Conservation (phyloP, 2,888 invertebrate genomes). For the Drosophila hamatofila region DNA sequence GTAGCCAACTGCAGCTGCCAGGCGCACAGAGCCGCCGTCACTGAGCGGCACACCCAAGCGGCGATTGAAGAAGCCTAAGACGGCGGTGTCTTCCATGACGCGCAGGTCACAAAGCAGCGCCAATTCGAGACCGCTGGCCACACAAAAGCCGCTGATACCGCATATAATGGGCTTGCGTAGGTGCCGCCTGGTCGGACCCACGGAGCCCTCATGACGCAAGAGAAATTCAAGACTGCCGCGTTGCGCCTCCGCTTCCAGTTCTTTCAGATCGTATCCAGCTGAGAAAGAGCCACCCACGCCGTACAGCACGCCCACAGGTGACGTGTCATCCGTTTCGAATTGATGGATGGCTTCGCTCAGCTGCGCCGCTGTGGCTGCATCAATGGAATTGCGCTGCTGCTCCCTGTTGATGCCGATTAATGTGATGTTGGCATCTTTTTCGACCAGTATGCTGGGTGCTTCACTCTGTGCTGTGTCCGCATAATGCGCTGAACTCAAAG, state of each 20-base stretch:
- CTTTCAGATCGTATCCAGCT: conserved; percentile 94
- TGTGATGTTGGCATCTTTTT: conserved; percentile 89
- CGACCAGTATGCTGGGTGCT: conserved; percentile 84
- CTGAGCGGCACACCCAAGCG: conserved; percentile 94
- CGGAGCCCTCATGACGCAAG: conserved; percentile 85
- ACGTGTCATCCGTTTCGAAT: conserved; percentile 91
- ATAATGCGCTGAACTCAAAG: conserved; percentile 17
- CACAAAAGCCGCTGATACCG: conserved; percentile 94
- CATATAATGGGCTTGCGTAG: conserved; percentile 95
- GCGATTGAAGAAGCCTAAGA: conserved; percentile 92
- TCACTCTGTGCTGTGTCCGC: conserved; percentile 2
- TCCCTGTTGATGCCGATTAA: conserved; percentile 95
- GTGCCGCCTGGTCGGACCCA: conserved; percentile 89
- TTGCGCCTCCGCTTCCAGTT: conserved; percentile 86
- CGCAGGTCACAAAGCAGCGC: conserved; percentile 96
- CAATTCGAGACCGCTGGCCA: conserved; percentile 96
- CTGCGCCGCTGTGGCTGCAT: conserved; percentile 88
- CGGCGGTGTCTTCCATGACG: conserved; percentile 93
- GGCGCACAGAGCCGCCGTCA: conserved; percentile 92
- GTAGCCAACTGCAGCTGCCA: conserved; percentile 93
- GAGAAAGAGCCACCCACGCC: conserved; percentile 97
- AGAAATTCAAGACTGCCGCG: conserved; percentile 79
- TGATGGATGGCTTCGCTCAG: conserved; percentile 90
- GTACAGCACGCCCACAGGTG: conserved; percentile 91
- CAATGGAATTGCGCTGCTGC: conserved; percentile 92